phyloP scores from a whole-genome alignment of 2,797 vertebrate genomes.

The Gambusia yucatana region DNA sequence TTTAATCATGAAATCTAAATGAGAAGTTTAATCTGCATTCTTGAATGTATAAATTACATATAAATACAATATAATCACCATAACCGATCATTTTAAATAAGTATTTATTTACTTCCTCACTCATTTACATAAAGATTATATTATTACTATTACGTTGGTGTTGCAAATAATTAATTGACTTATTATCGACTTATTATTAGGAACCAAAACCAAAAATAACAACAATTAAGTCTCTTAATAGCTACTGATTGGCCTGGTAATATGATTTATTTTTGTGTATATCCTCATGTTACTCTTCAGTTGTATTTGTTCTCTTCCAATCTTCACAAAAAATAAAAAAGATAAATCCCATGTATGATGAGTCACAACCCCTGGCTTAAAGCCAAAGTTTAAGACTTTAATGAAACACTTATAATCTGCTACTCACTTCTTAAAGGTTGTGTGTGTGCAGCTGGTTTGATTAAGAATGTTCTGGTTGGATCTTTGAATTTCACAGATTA shows the following conservation, averaged over 20 bases:
- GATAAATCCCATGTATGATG: background rate
- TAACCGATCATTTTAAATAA: background rate
- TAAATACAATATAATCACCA: background rate
- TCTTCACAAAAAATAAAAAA: background rate
- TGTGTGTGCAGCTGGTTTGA: background rate
- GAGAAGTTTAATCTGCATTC: background rate
- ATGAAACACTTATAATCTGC: background rate
- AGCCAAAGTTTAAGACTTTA: background rate
- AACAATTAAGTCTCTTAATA: background rate
- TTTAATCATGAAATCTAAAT: background rate
- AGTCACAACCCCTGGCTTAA: background rate
- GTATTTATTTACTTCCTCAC: background rate
- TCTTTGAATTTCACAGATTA: slow-evolving; percentile 2
- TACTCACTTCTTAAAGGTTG: background rate
- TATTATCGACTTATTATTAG: background rate
- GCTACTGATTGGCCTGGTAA: background rate
- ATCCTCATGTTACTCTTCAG: background rate
- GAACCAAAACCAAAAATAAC: background rate
- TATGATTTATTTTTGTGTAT: background rate
- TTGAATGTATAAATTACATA: background rate
- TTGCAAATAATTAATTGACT: no score
- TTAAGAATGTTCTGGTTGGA: background rate
- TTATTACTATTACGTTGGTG: no score
- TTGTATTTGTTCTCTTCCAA: background rate
- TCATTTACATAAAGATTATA: background rate